A percentile compares a stretch with the other conserved stretches of the same genome.
Conservation (phyloP, 2,888 invertebrate species). For the Himalopsyche tibetana region DNA sequence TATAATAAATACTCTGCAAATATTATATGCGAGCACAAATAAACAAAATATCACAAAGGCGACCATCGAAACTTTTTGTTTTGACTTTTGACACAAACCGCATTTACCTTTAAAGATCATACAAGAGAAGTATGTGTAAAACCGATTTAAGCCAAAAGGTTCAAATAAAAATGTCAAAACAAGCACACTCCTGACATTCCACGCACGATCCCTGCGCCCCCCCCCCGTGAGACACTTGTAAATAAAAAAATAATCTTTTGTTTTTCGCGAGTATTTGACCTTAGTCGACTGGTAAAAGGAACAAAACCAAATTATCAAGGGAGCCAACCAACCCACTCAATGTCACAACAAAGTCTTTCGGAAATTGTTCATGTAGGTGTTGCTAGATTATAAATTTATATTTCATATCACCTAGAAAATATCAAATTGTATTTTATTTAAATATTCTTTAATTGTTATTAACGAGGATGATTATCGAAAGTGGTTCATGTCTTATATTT, state of each 20-base stretch:
- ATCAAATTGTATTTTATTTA: too few relatives aligned
- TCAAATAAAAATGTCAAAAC: constrained; percentile 28
- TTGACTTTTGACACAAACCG: too few relatives aligned
- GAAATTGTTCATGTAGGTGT: neutral
- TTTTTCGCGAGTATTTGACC: constrained; percentile 13
- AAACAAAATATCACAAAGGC: too few relatives aligned
- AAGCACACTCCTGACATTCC: neutral
- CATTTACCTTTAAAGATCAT: constrained; percentile 1
- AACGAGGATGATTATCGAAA: too few relatives aligned
- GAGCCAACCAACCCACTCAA: constrained; percentile 11
- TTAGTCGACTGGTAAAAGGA: constrained; percentile 37
- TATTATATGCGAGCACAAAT: too few relatives aligned
- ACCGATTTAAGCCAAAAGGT: neutral
- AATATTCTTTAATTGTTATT: too few relatives aligned
- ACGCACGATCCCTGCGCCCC: neutral
- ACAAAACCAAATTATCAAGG: constrained; percentile 20
- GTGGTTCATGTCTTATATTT: too few relatives aligned
- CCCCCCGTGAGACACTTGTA: constrained; percentile 19
- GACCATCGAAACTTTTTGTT: too few relatives aligned
- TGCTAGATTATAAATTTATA: too few relatives aligned
- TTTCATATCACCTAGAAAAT: too few relatives aligned
- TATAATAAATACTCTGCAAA: too few relatives aligned
- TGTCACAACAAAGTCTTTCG: neutral
- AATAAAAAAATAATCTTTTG: constrained; percentile 40
- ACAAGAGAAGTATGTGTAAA: neutral